Percentiles rank a stretch among this genome's conserved stretches.
phyloP scores from a whole-genome alignment of 2,888 invertebrate genomes.

The Chloroclysta siterata region DNA sequence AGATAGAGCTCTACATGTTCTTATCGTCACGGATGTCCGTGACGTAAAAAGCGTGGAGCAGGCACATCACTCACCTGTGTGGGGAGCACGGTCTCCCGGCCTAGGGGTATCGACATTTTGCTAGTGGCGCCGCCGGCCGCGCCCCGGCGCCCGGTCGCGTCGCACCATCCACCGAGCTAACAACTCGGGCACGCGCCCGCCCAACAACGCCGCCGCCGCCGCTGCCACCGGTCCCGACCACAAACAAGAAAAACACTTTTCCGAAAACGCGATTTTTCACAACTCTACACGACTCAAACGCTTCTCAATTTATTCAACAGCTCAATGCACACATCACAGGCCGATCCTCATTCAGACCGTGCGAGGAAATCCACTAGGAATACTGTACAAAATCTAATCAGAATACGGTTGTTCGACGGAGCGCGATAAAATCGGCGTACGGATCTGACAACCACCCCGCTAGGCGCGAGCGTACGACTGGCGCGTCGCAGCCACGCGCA shows the following conservation, averaged over 20 bases:
- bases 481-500: conserved; percentile 48
- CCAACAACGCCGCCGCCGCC: conserved; percentile 56
- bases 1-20: conserved; percentile 4
- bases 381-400: conserved; percentile 53
- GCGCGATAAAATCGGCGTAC: conserved; percentile 56
- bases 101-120: conserved; percentile 84
- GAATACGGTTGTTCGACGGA: conserved; percentile 54
- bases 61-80: conserved; percentile 73
- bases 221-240: conserved; percentile 49
- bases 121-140: conserved; percentile 83
- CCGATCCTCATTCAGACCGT: conserved; percentile 50
- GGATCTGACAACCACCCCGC: conserved; percentile 61
- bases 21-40: conserved; percentile 6
- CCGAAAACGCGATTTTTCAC: conserved; percentile 61
- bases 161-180: conserved; percentile 78
- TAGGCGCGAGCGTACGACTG: conserved; percentile 75
- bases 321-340: conserved; percentile 56
- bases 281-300: conserved; percentile 47
- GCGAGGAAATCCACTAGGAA: conserved; percentile 34
- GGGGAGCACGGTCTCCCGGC: conserved; percentile 81
- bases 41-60: conserved; percentile 9
- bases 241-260: conserved; percentile 79
- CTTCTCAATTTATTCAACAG: conserved; percentile 42
- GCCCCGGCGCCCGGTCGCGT: conserved; percentile 81
- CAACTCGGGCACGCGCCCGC: conserved; percentile 59